Conservation (phyloP, 2,888 invertebrate genomes). For the Thymelicus lineola region DNA sequence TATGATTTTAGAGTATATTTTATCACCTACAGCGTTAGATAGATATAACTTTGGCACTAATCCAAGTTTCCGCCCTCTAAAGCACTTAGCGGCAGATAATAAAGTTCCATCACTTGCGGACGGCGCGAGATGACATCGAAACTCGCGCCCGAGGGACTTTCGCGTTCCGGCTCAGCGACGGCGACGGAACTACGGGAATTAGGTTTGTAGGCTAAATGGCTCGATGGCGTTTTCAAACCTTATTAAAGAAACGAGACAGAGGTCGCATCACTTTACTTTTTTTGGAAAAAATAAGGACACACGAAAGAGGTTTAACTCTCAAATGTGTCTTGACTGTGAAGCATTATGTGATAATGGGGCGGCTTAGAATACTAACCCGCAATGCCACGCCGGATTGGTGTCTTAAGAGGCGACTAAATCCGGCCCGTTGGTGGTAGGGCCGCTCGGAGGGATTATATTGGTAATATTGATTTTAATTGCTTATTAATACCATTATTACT, state of each 20-base stretch:
- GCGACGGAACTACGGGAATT: not conserved
- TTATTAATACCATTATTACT: too few species aligned
- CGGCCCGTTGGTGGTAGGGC: too few species aligned
- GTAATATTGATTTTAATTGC: too few species aligned
- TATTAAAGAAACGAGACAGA: conserved; percentile 3
- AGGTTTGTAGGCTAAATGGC: conserved; percentile 6
- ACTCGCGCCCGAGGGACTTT: not conserved
- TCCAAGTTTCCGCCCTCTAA: not conserved
- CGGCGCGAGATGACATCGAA: not conserved
- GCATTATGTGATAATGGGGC: too few species aligned
- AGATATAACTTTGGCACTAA: not conserved
- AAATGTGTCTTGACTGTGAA: too few species aligned
- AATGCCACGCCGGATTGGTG: too few species aligned
- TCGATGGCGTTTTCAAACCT: not conserved
- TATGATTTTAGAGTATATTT: too few species aligned
- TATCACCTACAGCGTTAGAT: not conserved
- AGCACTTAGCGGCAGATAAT: conserved; percentile 1
- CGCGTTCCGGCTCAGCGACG: not conserved
- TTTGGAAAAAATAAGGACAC: not conserved
- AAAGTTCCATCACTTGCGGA: conserved; percentile 7
- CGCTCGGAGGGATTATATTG: too few species aligned
- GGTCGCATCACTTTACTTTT: conserved; percentile 1
- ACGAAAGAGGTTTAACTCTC: not conserved
- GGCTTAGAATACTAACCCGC: too few species aligned
- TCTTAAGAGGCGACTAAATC: too few species aligned